Evolutionary conservation across 1,140 invertebrate species (phyloP), one percentile per base, ranked within the genome.

Genomic region (Hestina assimilis): DNA sequence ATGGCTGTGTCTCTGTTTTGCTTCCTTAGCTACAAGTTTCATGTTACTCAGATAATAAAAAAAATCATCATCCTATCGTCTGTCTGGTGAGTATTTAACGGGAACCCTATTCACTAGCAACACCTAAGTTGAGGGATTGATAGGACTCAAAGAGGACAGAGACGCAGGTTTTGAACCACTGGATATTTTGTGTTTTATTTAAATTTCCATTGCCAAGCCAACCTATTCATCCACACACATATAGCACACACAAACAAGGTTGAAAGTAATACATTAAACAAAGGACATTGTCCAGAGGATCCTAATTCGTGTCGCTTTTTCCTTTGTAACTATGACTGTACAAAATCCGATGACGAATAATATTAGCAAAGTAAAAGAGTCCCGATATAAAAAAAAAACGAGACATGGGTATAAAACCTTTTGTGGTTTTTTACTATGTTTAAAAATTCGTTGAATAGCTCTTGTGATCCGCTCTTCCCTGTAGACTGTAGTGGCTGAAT

Each of bases 201-300:
- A n/a, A n/a, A n/a, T n/a, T n/a, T n/a, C n/a, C n/a, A n/a, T n/a
- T n/a, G n/a, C n/a, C n/a, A n/a, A n/a, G n/a, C n/a, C n/a, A n/a
- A n/a, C n/a, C n/a, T n/a, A n/a, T n/a, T n/a, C n/a, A n/a, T n/a
- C n/a, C n/a, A n/a, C n/a, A n/a, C n/a, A n/a, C n/a, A n/a, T n/a
- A n/a, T n/a, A n/a, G n/a, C n/a, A 58, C 55, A 69, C 51, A 60
- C 40, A 41, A 64, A 66, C 63, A 70, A 66, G 63, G 63, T 58
- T 38, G 50, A 53, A 41, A 52, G 38, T 55, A 52, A 50, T 57
- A 72, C 52, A 59, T 72, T 38, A 76, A 79, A 82, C 79, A 82
- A 82, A 74, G 75, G 75, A 63, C n/a, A 66, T 62, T 61, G 63
- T 66, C 75, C 65, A 64, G 71, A 66, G 76, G 72, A 73, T 75